A percentile compares a stretch with the other conserved stretches of the same genome.
phyloP scores from a whole-genome alignment of 2,888 invertebrate species.

The Eupithecia abbreviata region DNA sequence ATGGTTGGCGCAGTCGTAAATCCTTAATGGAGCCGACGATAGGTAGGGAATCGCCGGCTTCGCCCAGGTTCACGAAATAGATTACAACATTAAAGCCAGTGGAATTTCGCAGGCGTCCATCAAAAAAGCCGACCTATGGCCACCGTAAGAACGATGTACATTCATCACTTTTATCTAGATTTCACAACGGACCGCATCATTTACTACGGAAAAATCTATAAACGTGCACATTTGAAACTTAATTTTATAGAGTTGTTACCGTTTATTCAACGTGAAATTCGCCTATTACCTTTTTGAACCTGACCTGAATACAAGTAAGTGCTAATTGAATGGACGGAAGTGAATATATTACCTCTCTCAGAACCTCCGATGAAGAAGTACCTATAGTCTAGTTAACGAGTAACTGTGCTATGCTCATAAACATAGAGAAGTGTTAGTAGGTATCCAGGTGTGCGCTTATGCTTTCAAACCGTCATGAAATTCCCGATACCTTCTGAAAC shows the following conservation, averaged over 20 bases:
- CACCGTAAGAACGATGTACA: conserved; percentile 63
- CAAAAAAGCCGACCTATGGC: conserved; percentile 62
- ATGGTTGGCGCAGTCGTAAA: conserved; percentile 46
- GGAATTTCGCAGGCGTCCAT: conserved; percentile 58
- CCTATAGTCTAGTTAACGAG: not conserved
- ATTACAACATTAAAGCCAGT: conserved; percentile 54
- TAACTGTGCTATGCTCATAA: conserved; percentile 25
- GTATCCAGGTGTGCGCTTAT: conserved; percentile 30
- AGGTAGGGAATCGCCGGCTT: conserved; percentile 35
- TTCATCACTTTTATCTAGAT: conserved; percentile 76
- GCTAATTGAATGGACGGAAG: conserved; percentile 16
- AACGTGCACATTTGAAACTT: conserved; percentile 44
- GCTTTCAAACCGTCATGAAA: conserved; percentile 29
- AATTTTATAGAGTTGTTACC: not conserved
- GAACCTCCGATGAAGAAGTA: conserved; percentile 3
- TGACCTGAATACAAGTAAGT: conserved; percentile 31
- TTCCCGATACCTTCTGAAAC: conserved; percentile 28
- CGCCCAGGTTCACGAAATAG: conserved; percentile 50
- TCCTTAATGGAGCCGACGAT: conserved; percentile 49
- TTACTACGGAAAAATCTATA: conserved; percentile 65
- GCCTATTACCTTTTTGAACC: conserved; percentile 31
- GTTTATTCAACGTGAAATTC: conserved; percentile 35
- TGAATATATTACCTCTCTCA: not conserved
- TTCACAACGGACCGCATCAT: conserved; percentile 67
- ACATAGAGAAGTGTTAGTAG: conserved; percentile 28